phyloP scores from a whole-genome alignment of 35 echinoderm and acorn worm species.

The Strongylocentrotus purpuratus region DNA sequence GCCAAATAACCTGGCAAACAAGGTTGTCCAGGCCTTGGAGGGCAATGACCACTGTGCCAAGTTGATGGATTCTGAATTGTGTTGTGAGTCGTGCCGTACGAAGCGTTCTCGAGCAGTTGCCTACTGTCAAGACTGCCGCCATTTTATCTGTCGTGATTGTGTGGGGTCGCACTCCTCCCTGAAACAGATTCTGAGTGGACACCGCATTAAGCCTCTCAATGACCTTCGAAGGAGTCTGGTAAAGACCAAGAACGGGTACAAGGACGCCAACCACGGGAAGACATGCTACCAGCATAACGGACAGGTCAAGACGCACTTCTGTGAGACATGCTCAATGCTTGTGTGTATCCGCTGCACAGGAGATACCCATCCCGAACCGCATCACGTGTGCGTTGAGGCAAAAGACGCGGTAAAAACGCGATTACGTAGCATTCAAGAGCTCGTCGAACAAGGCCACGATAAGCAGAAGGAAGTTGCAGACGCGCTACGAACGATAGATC shows the following conservation, averaged over 20 bases:
- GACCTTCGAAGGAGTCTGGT: slow-evolving; percentile 24
- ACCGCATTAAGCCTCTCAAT: slow-evolving; percentile 19
- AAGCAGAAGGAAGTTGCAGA: slow-evolving; percentile 45
- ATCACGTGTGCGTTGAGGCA: slow-evolving; percentile 12
- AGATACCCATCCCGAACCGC: slow-evolving; percentile 26
- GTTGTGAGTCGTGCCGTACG: slow-evolving; percentile 7
- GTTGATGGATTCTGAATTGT: slow-evolving; percentile 38
- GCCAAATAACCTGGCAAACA: slow-evolving; percentile 24
- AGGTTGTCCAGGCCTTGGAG: slow-evolving; percentile 38
- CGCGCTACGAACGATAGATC: slow-evolving; percentile 23
- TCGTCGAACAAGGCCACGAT: background rate
- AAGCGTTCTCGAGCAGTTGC: slow-evolving; percentile 4
- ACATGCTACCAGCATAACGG: slow-evolving; percentile 38
- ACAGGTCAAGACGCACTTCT: slow-evolving; percentile 28
- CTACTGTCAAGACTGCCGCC: slow-evolving; percentile 41
- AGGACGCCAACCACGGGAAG: slow-evolving; percentile 19
- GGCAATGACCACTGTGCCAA: slow-evolving; percentile 19
- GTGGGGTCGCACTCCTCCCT: background rate
- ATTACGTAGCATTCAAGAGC: slow-evolving; percentile 35
- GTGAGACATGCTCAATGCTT: slow-evolving; percentile 39
- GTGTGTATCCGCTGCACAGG: background rate
- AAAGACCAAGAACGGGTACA: slow-evolving; percentile 20
- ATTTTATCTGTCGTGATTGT: slow-evolving; percentile 44
- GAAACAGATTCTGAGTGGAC: slow-evolving; percentile 39
- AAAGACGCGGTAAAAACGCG: background rate